Conservation (phyloP, 2,888 invertebrate genomes). For the Amphipyra berbera region DNA sequence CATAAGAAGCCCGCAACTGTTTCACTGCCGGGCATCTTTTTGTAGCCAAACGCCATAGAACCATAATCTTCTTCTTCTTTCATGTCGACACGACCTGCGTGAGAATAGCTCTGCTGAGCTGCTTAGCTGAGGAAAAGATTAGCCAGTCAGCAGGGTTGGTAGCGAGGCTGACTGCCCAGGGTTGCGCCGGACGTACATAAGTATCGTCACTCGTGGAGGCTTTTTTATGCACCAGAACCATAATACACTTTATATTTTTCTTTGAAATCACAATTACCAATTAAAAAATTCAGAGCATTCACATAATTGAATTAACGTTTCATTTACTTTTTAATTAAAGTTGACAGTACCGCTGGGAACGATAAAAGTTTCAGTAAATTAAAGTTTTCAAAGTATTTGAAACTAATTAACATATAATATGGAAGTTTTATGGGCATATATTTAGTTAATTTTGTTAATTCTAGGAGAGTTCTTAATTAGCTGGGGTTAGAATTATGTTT, state of each 20-base stretch:
- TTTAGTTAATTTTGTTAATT: constrained; percentile 14
- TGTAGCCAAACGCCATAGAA: too few relatives aligned
- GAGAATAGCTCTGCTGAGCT: too few relatives aligned
- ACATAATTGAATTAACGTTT: constrained; percentile 5
- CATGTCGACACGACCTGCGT: too few relatives aligned
- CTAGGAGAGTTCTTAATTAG: constrained; percentile 10
- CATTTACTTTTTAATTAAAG: constrained; percentile 31
- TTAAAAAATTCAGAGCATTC: constrained; percentile 1
- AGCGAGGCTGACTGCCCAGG: too few relatives aligned
- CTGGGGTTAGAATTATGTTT: neutral
- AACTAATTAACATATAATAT: constrained; percentile 36
- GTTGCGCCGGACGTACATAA: too few relatives aligned
- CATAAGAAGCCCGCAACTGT: too few relatives aligned
- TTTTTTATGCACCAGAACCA: too few relatives aligned
- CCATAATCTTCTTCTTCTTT: too few relatives aligned
- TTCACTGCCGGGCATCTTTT: too few relatives aligned
- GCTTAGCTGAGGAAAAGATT: too few relatives aligned
- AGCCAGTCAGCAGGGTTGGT: too few relatives aligned
- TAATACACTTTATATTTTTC: neutral
- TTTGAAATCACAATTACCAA: constrained; percentile 3
- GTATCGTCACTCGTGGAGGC: too few relatives aligned
- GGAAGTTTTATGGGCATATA: constrained; percentile 23
- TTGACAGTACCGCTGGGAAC: constrained; percentile 23
- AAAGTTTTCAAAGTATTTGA: constrained; percentile 38
- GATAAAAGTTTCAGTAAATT: constrained; percentile 35